Conservation (phyloP, 1,140 invertebrate genomes). For the Parapsyche elsis region DNA sequence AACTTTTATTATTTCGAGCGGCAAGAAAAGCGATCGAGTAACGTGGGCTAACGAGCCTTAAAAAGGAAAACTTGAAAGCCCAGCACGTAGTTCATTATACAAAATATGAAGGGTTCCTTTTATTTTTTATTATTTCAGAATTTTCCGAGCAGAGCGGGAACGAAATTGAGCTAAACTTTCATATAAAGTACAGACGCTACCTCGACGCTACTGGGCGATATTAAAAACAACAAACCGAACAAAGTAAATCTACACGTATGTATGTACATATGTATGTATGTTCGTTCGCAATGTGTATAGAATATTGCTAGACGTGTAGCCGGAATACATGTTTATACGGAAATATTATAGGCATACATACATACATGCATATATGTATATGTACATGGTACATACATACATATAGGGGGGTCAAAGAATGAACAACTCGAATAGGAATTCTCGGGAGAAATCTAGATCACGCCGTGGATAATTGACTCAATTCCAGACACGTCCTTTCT, state of each 20-base stretch:
- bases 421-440: background rate
- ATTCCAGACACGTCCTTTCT: constrained; percentile 23
- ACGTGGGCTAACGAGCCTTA: background rate
- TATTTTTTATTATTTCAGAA: constrained; percentile 15
- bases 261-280: too few relatives aligned
- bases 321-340: too few relatives aligned
- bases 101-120: constrained; percentile 29
- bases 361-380: too few relatives aligned
- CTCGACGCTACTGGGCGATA: background rate
- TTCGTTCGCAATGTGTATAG: too few relatives aligned
- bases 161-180: constrained; percentile 9
- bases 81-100: constrained; percentile 36
- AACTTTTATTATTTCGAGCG: background rate
- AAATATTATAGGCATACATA: too few relatives aligned
- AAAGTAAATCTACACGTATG: background rate
- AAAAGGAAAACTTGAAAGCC: constrained; percentile 35
- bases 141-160: background rate
- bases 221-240: constrained; percentile 8
- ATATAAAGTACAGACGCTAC: background rate
- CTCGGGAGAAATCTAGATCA: constrained; percentile 18
- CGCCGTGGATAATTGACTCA: constrained; percentile 17
- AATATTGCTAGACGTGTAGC: too few relatives aligned
- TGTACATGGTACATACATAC: too few relatives aligned
- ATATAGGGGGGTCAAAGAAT: too few relatives aligned
- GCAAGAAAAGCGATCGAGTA: background rate